phyloP scores from a whole-genome alignment of 2,888 invertebrate species.

The Galerucella calmariensis region DNA sequence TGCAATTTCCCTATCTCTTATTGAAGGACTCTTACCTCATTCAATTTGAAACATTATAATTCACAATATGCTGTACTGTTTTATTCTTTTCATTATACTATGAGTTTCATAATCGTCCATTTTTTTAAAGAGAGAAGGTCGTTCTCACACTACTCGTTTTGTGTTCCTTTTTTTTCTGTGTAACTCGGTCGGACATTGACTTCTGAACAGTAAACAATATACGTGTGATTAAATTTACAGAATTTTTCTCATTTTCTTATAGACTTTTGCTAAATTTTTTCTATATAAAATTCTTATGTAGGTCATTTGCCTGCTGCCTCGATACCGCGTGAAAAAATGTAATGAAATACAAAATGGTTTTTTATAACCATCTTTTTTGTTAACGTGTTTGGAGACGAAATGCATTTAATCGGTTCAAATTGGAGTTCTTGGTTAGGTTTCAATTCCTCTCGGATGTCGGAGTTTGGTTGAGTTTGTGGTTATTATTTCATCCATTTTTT shows the following conservation, averaged over 20 bases:
- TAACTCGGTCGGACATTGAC: slow-evolving; percentile 21
- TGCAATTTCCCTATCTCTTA: no score
- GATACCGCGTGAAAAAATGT: not conserved
- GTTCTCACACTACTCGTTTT: slow-evolving; percentile 9
- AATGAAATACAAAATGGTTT: not conserved
- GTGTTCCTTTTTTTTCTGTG: not conserved
- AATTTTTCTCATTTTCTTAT: not conserved
- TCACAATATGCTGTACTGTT: not conserved
- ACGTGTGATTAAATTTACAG: slow-evolving; percentile 1
- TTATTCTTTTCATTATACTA: not conserved
- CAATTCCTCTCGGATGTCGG: no score
- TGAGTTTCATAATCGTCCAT: not conserved
- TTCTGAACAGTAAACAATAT: slow-evolving; percentile 4
- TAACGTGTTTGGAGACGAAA: no score
- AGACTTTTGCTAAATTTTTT: not conserved
- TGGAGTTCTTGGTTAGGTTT: no score
- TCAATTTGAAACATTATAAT: no score
- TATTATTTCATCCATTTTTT: no score
- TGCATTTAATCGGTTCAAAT: no score
- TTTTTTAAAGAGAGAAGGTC: slow-evolving; percentile 3
- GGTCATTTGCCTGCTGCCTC: not conserved
- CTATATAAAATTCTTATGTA: not conserved
- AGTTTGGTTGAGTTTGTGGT: no score
- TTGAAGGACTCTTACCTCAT: no score
- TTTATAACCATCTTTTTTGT: no score